These are phyloP conservation scores for Sesia bembeciformis DNA, from an alignment of 2,888 invertebrate genomes.

Conservation along the genomic window DNA sequence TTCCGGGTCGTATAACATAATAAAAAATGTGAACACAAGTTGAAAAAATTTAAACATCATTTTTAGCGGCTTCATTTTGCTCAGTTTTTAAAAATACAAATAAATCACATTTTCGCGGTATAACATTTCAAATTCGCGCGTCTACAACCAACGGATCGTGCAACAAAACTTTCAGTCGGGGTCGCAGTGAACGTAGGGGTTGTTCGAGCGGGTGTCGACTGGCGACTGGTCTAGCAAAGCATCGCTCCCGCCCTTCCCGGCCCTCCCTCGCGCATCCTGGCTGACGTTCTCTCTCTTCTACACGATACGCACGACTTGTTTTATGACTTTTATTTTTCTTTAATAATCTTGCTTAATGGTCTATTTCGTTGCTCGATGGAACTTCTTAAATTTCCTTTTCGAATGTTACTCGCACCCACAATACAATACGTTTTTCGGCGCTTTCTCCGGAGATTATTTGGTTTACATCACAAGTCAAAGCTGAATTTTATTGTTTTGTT, in stretches of 20 bases:
- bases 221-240: slow-evolving; percentile 4
- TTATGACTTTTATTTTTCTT: slow-evolving; percentile 68
- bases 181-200: background rate
- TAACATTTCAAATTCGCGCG: slow-evolving; percentile 14
- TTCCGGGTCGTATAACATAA: slow-evolving; percentile 17
- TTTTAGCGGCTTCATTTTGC: slow-evolving; percentile 27
- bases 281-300: slow-evolving; percentile 10
- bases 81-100: slow-evolving; percentile 2
- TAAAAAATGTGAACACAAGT: slow-evolving; percentile 28
- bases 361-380: slow-evolving; percentile 52
- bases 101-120: slow-evolving; percentile 25
- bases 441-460: background rate
- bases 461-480: background rate
- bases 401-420: slow-evolving; percentile 28
- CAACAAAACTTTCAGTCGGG: slow-evolving; percentile 20
- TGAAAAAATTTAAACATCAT: slow-evolving; percentile 28
- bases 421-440: slow-evolving; percentile 25
- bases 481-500: background rate
- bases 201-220: slow-evolving; percentile 3
- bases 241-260: slow-evolving; percentile 4
- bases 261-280: slow-evolving; percentile 3
- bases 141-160: slow-evolving; percentile 9
- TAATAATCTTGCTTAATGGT: slow-evolving; percentile 64
- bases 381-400: slow-evolving; percentile 47
- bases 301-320: slow-evolving; percentile 45